These are phyloP conservation scores for Metridium senile DNA, from an alignment of 92 coral and sea anemone species.

Conservation along the genomic window DNA sequence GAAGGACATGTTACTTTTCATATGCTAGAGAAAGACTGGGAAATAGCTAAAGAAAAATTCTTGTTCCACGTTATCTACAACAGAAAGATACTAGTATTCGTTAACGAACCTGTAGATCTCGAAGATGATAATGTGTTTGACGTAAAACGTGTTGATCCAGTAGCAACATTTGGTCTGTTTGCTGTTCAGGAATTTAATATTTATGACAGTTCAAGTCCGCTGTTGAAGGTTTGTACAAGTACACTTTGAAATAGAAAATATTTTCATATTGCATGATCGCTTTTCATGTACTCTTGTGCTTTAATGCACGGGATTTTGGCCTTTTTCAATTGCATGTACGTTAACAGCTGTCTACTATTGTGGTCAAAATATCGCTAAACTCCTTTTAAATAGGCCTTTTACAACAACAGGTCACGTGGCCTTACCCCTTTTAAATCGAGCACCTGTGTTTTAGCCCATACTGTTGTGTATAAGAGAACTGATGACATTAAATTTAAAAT, in stretches of 20 bases:
- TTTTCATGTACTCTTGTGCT: no score
- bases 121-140: conserved; percentile 7
- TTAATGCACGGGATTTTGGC: no score
- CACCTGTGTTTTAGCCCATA: no score
- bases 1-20: conserved; percentile 39
- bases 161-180: conserved; percentile 33
- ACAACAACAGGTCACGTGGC: no score
- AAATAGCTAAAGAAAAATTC: conserved; percentile 12
- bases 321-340: no score
- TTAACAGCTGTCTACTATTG: no score
- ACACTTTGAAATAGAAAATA: background rate
- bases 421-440: no score
- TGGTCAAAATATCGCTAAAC: no score
- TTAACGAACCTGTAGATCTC: conserved; percentile 10
- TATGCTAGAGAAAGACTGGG: conserved; percentile 48
- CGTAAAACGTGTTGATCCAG: conserved; percentile 30
- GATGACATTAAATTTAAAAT: no score
- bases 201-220: background rate
- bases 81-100: background rate
- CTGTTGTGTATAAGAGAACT: no score
- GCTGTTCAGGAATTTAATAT: conserved; percentile 34
- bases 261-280: no score
- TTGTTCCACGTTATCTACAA: conserved; percentile 7
- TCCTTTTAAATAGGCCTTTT: no score
- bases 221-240: conserved; percentile 18